Evolutionary conservation across 2,888 invertebrate species (phyloP).

Genomic region (Stenolophus ochropezus): DNA sequence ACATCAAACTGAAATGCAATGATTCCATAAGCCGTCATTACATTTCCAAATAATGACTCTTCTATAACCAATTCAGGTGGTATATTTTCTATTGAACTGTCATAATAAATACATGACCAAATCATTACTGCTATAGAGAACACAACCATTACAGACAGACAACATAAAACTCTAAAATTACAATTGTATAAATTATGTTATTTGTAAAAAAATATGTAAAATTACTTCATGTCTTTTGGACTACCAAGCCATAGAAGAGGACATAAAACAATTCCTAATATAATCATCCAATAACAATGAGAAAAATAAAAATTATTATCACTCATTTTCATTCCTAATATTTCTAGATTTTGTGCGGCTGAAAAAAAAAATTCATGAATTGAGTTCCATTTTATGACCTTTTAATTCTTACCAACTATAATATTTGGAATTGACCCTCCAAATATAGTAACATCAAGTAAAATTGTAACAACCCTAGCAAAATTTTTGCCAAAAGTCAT

Average conservation of each 20-base stretch:
- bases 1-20: constrained; percentile 86
- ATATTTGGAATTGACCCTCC: constrained; percentile 87
- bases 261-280: constrained; percentile 83
- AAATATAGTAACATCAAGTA: constrained; percentile 85
- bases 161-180: constrained; percentile 77
- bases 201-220: constrained; percentile 66
- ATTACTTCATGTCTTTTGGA: constrained; percentile 94
- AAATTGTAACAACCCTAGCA: constrained; percentile 79
- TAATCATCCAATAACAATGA: constrained; percentile 88
- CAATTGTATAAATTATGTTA: background rate
- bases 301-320: constrained; percentile 80
- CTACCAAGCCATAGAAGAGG: constrained; percentile 93
- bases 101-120: constrained; percentile 79
- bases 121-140: constrained; percentile 79
- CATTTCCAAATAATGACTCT: constrained; percentile 71
- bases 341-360: constrained; percentile 87
- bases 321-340: constrained; percentile 84
- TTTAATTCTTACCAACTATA: constrained; percentile 84
- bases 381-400: too few species aligned
- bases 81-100: constrained; percentile 69
- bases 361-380: constrained; percentile 63
- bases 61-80: constrained; percentile 69
- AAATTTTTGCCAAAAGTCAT: constrained; percentile 82
- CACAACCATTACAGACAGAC: constrained; percentile 80
- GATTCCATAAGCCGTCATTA: constrained; percentile 80